Evolutionary conservation across 1,140 invertebrate species (phyloP), one percentile per base, ranked within the genome.

Genomic region (Neodiprion fabricii): DNA sequence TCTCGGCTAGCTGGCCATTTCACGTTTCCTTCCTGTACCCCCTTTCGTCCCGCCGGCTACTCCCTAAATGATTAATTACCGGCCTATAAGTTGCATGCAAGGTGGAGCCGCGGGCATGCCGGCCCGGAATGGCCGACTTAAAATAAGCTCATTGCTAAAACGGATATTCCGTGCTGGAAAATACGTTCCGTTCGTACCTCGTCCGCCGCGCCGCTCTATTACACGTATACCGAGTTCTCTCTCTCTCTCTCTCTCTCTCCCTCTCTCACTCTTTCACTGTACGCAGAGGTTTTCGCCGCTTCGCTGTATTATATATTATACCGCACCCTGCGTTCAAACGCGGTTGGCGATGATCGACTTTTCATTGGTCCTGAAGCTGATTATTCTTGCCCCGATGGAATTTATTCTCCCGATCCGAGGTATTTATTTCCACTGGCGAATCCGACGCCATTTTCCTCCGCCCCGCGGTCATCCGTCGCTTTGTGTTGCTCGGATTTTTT

Each of bases 61-160:
- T 48, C 40, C 79, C 79, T 82, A 84, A 86, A 87, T 88, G 86
- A 88, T 88, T 87, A 88, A 88, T 88, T 85, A 84, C 83, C 82
- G 84, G 82, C 84, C 82, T 84, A 81, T 79, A 85, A 65, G 61
- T 17, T 65, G 61, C 61, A 14, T 23, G 67, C 11, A 69, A 5
- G 11, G 14, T 21, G 61, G 21, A 21, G n/a, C 28, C 12, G 23
- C n/a, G 12, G n/a, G 12, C 12, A 71, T 21, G 10, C 10, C 3
- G 23, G 48, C 17, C 48, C 23, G 17, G 48, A 49, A 70, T 70
- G 68, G 74, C 76, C 75, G 77, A 73, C 76, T 82, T 82, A 83
- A 82, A 80, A 80, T 80, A 79, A 82, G 77, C 81, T 83, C 82
- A 85, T 85, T 85, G 81, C 78, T 85, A 85, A 85, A 85, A 85